A percentile compares a stretch with the other conserved stretches of the same genome.
Conservation (phyloP, 2,113 vertebrate genomes). For the Alaudala cheleensis region DNA sequence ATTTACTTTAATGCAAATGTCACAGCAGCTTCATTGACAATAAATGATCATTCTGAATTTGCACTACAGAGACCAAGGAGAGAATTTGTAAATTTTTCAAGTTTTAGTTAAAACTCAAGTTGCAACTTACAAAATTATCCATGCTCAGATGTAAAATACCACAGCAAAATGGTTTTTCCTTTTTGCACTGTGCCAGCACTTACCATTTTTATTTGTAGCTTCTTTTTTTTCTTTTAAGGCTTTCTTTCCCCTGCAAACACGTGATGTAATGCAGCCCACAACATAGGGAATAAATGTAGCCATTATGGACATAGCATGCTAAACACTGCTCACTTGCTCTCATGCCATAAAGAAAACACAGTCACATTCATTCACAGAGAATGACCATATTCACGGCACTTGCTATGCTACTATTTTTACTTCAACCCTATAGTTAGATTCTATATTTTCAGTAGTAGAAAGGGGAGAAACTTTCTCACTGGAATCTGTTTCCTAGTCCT, state of each 20-base stretch:
- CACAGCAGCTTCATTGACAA: neutral
- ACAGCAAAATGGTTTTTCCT: neutral
- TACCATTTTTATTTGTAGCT: neutral
- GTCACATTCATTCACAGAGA: neutral
- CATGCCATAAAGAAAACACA: neutral
- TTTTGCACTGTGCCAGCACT: neutral
- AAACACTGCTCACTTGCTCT: neutral
- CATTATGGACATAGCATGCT: neutral
- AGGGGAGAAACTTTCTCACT: neutral
- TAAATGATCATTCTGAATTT: neutral
- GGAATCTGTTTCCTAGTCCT: neutral
- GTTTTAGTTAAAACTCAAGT: neutral
- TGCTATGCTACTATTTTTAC: neutral
- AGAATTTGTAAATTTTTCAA: neutral
- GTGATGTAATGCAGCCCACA: neutral
- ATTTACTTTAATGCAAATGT: neutral
- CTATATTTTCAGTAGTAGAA: slow-evolving; percentile 12
- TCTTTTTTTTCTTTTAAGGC: neutral
- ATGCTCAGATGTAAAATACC: neutral
- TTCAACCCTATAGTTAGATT: slow-evolving; percentile 5
- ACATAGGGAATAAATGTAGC: neutral
- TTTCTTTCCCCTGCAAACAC: neutral
- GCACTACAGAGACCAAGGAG: neutral
- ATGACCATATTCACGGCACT: neutral
- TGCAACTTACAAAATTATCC: neutral